Percentiles rank a stretch among this genome's conserved stretches.
phyloP scores from a whole-genome alignment of 2,888 invertebrate genomes.

The Deilephila elpenor region DNA sequence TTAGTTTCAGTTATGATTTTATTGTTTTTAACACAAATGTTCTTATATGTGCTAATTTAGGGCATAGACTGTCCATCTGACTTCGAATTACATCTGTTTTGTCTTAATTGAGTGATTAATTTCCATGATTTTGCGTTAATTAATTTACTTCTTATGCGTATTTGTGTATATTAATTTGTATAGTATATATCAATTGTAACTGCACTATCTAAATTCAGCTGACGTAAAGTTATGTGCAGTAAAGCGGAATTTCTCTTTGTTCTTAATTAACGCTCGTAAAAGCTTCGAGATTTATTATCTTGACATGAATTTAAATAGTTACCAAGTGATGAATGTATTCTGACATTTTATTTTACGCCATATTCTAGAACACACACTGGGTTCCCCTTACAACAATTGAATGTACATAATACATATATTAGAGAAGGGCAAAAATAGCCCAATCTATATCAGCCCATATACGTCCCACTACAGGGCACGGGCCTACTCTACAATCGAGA shows the following conservation, averaged over 20 bases:
- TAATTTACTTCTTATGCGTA: background rate
- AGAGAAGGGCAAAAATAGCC: background rate
- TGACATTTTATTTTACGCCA: conserved; percentile 13
- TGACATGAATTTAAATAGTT: conserved; percentile 22
- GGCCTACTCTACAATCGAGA: too few relatives aligned
- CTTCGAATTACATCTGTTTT: too few relatives aligned
- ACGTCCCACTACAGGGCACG: too few relatives aligned
- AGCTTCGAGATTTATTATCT: conserved; percentile 20
- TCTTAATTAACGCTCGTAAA: conserved; percentile 19
- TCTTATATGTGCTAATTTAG: too few relatives aligned
- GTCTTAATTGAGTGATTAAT: too few relatives aligned
- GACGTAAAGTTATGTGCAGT: conserved; percentile 15
- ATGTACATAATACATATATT: too few relatives aligned
- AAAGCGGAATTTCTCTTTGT: conserved; percentile 21
- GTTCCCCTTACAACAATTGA: background rate
- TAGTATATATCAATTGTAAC: background rate
- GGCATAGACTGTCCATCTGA: too few relatives aligned
- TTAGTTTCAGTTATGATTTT: background rate
- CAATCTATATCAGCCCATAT: too few relatives aligned
- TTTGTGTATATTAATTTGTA: background rate
- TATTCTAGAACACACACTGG: background rate
- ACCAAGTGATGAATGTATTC: background rate
- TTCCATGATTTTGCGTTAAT: too few relatives aligned
- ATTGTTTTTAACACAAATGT: too few relatives aligned
- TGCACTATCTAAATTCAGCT: conserved; percentile 11